Evolutionary conservation across 2,888 invertebrate species (phyloP).

Genomic region (Apeira syringaria): DNA sequence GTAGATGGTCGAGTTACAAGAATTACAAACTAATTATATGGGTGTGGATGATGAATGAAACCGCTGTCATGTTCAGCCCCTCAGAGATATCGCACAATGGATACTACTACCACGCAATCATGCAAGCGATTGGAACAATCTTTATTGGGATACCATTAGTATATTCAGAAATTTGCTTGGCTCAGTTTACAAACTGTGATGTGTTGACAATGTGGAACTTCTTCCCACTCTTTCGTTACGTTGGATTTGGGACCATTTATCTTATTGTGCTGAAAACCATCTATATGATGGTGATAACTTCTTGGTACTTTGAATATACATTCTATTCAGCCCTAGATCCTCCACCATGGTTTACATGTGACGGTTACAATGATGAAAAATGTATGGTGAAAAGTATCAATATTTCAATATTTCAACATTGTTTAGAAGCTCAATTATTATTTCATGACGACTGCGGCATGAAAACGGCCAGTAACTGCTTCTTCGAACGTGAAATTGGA

Average conservation of each 20-base stretch:
- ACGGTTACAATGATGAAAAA: conserved; percentile 48
- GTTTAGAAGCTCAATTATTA: conserved; percentile 60
- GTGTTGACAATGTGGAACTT: conserved; percentile 65
- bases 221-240: conserved; percentile 60
- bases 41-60: conserved; percentile 70
- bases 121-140: conserved; percentile 52
- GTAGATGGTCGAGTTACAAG: conserved; percentile 57
- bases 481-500: conserved; percentile 66
- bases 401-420: conserved; percentile 67
- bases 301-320: conserved; percentile 66
- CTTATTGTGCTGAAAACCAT: conserved; percentile 55
- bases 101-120: conserved; percentile 48
- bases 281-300: conserved; percentile 51
- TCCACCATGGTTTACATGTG: conserved; percentile 68
- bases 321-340: conserved; percentile 57
- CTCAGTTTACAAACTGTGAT: conserved; percentile 67
- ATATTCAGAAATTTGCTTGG: conserved; percentile 69
- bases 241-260: conserved; percentile 58
- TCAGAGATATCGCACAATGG: conserved; percentile 58
- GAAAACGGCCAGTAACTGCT: conserved; percentile 64
- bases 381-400: conserved; percentile 72
- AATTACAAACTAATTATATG: conserved; percentile 60
- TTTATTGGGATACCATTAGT: conserved; percentile 66
- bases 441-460: conserved; percentile 66
- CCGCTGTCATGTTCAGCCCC: conserved; percentile 48